These are phyloP conservation scores for Dryobotodes eremita DNA, from an alignment of 2,888 invertebrate species.

Conservation along the genomic window DNA sequence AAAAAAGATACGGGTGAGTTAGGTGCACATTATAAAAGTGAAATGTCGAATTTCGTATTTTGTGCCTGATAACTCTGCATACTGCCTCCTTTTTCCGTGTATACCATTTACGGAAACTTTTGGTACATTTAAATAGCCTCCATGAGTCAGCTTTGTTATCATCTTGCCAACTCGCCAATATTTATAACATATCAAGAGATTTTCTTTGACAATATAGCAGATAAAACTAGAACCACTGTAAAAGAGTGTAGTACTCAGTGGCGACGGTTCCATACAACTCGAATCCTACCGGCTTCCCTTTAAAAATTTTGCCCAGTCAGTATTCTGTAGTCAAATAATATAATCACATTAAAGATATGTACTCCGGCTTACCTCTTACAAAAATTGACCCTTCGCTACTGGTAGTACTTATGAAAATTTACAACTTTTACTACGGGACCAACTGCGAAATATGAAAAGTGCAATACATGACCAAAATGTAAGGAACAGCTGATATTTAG, in stretches of 20 bases:
- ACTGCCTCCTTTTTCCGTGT: background rate
- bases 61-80: background rate
- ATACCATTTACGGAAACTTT: background rate
- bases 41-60: background rate
- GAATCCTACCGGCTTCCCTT: too few relatives aligned
- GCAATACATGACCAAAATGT: background rate
- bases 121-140: background rate
- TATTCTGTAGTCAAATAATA: too few relatives aligned
- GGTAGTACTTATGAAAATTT: background rate
- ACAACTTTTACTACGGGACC: background rate
- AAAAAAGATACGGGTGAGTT: conserved; percentile 81
- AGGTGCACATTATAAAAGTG: background rate
- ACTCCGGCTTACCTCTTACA: too few relatives aligned
- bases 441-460: background rate
- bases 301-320: too few relatives aligned
- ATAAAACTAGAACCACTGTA: background rate
- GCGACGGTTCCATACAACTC: too few relatives aligned
- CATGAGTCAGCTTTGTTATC: background rate
- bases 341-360: too few relatives aligned
- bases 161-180: background rate
- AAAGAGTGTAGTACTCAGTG: background rate
- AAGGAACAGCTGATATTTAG: background rate
- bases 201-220: background rate
- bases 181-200: background rate
- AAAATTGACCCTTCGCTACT: too few relatives aligned